These are phyloP conservation scores for Rhodeus uyekii DNA, from an alignment of 2,797 vertebrate species.

Conservation along the genomic window DNA sequence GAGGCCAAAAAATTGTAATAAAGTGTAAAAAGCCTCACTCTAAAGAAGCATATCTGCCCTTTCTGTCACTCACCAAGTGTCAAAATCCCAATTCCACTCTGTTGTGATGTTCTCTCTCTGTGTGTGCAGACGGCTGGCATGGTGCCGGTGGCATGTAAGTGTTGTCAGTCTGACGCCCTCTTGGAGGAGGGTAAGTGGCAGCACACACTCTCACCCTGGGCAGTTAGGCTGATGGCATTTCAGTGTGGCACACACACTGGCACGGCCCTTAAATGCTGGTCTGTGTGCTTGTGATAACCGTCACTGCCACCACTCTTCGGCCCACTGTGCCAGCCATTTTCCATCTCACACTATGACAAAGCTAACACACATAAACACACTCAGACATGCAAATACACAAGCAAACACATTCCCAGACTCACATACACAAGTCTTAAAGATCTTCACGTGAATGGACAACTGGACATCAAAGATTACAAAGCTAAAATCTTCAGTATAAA, in stretches of 20 bases:
- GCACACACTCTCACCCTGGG: constrained; percentile 39
- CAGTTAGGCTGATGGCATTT: constrained; percentile 44
- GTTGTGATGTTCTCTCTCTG: constrained; percentile 13
- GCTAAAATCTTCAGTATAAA: not conserved
- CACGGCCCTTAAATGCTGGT: constrained; percentile 69
- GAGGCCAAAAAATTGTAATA: not conserved
- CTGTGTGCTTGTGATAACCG: constrained; percentile 75
- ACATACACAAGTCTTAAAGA: constrained; percentile 5
- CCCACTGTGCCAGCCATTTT: constrained; percentile 24
- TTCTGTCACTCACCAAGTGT: constrained; percentile 10
- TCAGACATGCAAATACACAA: constrained; percentile 4
- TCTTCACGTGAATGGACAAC: not conserved
- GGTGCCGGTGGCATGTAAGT: constrained; percentile 25
- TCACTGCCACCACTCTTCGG: not conserved
- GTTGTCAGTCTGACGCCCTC: constrained; percentile 42
- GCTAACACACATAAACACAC: constrained; percentile 23
- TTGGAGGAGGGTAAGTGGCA: constrained; percentile 40
- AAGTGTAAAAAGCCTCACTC: not conserved
- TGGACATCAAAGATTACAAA: not conserved
- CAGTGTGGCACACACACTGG: constrained; percentile 54
- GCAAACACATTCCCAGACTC: constrained; percentile 15
- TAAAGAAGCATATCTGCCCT: not conserved
- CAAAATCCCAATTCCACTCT: constrained; percentile 14
- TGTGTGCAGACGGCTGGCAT: constrained; percentile 44
- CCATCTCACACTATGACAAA: not conserved